Evolutionary conservation across 2,113 vertebrate species (phyloP).

Genomic region (Condylura cristata): DNA sequence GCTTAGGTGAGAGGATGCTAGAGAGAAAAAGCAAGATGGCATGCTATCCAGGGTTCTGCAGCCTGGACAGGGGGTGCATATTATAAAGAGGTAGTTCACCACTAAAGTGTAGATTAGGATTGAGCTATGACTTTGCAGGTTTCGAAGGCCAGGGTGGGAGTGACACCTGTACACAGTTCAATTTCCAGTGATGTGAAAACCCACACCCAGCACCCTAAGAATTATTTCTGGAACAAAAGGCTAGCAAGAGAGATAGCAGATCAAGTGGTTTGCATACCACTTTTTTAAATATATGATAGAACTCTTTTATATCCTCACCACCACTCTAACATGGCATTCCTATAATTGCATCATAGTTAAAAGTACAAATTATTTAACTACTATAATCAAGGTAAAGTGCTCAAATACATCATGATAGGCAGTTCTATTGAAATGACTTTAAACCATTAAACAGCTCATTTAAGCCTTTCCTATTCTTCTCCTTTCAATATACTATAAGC

Average conservation of each 20-base stretch:
- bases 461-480: neutral
- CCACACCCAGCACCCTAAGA: neutral
- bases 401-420: neutral
- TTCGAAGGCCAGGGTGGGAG: neutral
- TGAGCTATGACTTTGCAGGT: neutral
- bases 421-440: neutral
- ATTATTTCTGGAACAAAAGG: neutral
- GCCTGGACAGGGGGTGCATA: neutral
- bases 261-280: too few relatives aligned
- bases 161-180: neutral
- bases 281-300: neutral
- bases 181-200: neutral
- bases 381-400: neutral
- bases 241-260: neutral
- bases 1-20: neutral
- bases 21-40: conserved; percentile 8
- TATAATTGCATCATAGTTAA: neutral
- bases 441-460: neutral
- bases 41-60: neutral
- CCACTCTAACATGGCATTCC: neutral
- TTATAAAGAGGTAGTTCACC: neutral
- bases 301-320: neutral
- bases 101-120: neutral
- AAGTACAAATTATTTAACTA: neutral
- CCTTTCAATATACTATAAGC: neutral